Conservation (phyloP, 2,797 vertebrate species). For the Arctocebus calabarensis region DNA sequence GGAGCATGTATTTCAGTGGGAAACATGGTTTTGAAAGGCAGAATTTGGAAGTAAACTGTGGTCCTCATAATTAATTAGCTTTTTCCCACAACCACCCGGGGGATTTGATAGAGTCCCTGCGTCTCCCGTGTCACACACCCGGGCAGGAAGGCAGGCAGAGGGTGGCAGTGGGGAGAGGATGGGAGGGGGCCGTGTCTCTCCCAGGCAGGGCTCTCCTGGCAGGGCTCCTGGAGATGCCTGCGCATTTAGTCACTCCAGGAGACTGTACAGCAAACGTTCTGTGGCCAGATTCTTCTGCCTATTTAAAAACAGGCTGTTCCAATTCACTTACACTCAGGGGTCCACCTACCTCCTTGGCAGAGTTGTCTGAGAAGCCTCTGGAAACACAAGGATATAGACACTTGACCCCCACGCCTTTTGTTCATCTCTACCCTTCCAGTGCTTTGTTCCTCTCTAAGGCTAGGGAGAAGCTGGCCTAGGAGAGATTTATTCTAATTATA, state of each 20-base stretch:
- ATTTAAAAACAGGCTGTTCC: slow-evolving; percentile 63
- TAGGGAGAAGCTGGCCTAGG: background rate
- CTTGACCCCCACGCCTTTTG: background rate
- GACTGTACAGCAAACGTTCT: slow-evolving; percentile 60
- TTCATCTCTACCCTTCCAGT: background rate
- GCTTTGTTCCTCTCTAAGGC: background rate
- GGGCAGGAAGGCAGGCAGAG: background rate
- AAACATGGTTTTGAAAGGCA: background rate
- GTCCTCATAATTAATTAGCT: background rate
- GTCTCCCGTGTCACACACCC: background rate
- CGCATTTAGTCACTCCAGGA: slow-evolving; percentile 62
- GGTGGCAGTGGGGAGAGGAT: background rate
- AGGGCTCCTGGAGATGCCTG: background rate
- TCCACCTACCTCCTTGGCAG: slow-evolving; percentile 35
- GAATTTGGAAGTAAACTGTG: background rate
- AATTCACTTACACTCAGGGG: background rate
- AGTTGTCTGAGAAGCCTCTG: background rate
- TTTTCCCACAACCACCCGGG: fast-evolving
- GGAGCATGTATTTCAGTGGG: background rate
- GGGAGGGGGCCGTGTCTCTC: background rate
- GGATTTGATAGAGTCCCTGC: fast-evolving
- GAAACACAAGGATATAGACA: background rate
- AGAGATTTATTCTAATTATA: background rate
- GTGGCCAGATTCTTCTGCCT: background rate
- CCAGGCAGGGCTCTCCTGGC: background rate